Base-by-base conservation (phyloP, 1,140 invertebrate species). In the Drosophila rufa region DNA sequence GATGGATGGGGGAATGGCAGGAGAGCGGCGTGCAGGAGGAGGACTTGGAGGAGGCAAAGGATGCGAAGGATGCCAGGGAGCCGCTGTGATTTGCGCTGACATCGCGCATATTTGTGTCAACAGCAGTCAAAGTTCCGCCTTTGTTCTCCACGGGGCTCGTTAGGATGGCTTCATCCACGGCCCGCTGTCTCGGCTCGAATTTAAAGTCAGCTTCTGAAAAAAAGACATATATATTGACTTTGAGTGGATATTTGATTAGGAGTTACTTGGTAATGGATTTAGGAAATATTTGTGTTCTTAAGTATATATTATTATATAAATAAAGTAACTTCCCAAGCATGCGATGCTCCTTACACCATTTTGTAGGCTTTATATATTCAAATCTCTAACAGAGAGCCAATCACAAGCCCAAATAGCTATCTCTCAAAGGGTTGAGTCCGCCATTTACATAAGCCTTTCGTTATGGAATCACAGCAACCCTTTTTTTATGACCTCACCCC, bases 91-190 rank as follows among this genome's bases (percentile, higher is more conserved):
- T 91, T 69, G 67, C 57, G 86, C 86, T 91, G 82, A 91, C 87
- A 74, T 82, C 66, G 82, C 87, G 85, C 82, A 85, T 90, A 90
- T 91, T 91, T 91, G 79, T 86, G 85, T 90, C 85, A 82, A 91
- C 74, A 87, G 60, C 57, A 71, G 78, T 68, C 70, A 79, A 79
- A 79, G 80, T 74, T 77, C 66, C 60, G 60, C 53, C 81, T 68
- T 73, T 80, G 77, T 84, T 48, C 56, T 40, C 60, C 7, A 19
- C 51, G 43, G 61, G 51, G 48, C 66, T 86, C 61, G 82, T 85
- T 85, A 85, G 42, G 40, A 60, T 47, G 33, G 22, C 42, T 47
- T 86, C 70, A 55, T 50, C 55, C 56, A 55, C 47, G 36, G 50
- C 30, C 55, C n/a, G 69, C 65, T 79, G 75, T 70, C 70, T 50